Percentiles rank a stretch among this genome's conserved stretches.
Evolutionary conservation across 2,797 vertebrate species (phyloP).

Genomic region (Acanthornis magna): DNA sequence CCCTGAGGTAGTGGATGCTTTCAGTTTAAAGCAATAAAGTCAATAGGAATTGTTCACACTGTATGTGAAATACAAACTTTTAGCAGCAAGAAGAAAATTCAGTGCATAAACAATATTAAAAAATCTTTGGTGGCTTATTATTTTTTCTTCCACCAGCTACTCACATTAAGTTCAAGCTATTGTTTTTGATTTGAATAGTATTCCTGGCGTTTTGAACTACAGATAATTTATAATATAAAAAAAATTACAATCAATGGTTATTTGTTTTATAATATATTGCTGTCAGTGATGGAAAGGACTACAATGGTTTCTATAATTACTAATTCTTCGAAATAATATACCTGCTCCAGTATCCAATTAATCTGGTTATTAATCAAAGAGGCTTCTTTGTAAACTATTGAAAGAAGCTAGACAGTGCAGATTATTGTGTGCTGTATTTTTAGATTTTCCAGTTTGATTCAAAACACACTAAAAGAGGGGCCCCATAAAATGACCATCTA

Average conservation of each 20-base stretch:
- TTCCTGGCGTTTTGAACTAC: conserved; percentile 9
- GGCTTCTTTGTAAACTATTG: conserved; percentile 37
- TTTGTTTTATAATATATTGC: conserved; percentile 3
- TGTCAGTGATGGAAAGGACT: conserved; percentile 1
- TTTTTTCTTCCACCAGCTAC: not conserved
- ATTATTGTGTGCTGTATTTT: conserved; percentile 63
- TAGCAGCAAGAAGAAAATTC: not conserved
- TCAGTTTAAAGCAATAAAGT: not conserved
- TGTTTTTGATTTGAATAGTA: conserved; percentile 41
- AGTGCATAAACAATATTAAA: not conserved
- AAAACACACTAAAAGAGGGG: conserved; percentile 71
- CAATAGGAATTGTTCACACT: not conserved
- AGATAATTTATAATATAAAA: conserved; percentile 8
- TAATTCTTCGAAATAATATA: conserved; percentile 29
- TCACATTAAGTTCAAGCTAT: not conserved
- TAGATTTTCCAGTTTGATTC: conserved; percentile 74
- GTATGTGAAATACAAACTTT: not conserved
- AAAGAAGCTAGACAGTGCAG: conserved; percentile 52
- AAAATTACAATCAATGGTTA: not conserved
- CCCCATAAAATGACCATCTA: conserved; percentile 71
- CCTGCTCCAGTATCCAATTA: conserved; percentile 30
- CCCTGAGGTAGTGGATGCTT: not conserved
- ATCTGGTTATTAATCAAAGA: conserved; percentile 35
- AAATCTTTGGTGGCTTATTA: not conserved
- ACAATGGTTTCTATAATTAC: conserved; percentile 7